Evolutionary conservation across 2,113 vertebrate genomes (phyloP).

Genomic region (Gopherus flavomarginatus): DNA sequence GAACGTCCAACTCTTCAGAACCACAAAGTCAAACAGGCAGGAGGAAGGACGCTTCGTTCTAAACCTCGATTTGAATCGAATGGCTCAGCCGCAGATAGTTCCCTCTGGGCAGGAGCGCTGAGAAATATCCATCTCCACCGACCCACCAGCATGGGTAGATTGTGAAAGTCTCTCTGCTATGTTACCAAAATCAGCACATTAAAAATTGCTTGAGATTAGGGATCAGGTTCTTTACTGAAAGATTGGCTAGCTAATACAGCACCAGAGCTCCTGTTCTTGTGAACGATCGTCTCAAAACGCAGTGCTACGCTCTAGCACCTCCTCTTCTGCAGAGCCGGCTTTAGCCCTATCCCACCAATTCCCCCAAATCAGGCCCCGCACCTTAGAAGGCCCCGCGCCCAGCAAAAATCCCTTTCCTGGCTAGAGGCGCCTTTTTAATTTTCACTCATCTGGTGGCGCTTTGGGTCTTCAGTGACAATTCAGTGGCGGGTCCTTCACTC

Average conservation of each 20-base stretch:
- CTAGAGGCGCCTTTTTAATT: no score
- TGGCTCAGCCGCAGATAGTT: accelerated
- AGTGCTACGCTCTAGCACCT: no score
- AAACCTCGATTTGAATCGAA: background rate
- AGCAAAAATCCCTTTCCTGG: no score
- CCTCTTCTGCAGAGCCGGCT: background rate
- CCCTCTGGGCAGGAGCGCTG: background rate
- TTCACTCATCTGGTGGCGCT: no score
- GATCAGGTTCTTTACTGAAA: background rate
- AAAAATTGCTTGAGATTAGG: background rate
- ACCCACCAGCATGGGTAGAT: background rate
- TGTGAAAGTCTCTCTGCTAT: background rate
- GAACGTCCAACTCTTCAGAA: background rate
- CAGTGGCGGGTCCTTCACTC: no score
- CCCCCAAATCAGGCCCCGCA: no score
- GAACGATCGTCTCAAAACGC: no score
- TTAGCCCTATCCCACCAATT: no score
- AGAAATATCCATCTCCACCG: background rate
- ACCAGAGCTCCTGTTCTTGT: background rate
- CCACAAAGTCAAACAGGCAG: background rate
- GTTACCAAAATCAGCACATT: background rate
- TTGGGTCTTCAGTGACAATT: no score
- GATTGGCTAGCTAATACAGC: background rate
- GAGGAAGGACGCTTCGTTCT: background rate
- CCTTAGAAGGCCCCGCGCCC: no score